Percentiles rank a stretch among this genome's conserved stretches.
Conservation (phyloP, 2,797 vertebrate genomes). For the Harpagifer antarcticus region DNA sequence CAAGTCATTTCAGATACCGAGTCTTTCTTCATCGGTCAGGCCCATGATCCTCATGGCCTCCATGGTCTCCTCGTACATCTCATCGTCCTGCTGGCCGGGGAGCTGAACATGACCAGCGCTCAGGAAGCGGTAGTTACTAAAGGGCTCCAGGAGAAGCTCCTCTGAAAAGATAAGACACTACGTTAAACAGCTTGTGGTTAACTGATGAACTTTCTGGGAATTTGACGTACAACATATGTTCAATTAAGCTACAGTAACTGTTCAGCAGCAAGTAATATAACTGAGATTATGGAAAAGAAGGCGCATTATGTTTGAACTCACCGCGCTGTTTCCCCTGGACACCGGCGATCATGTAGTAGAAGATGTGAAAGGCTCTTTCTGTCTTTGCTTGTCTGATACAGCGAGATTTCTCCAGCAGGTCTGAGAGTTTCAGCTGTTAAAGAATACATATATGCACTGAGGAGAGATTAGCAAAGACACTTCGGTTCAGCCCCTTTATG, state of each 20-base stretch:
- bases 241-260: neutral
- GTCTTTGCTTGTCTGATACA: constrained; percentile 95
- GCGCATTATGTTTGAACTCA: constrained; percentile 10
- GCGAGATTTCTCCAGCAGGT: constrained; percentile 97
- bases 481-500: neutral
- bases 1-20: constrained; percentile 71
- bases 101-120: constrained; percentile 91
- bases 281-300: neutral
- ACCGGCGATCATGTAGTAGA: constrained; percentile 96
- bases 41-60: constrained; percentile 98
- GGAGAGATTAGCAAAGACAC: neutral
- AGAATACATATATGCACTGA: constrained; percentile 36
- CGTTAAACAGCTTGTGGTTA: neutral
- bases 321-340: constrained; percentile 87
- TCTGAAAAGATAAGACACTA: constrained; percentile 78
- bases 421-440: constrained; percentile 81
- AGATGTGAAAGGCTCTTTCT: constrained; percentile 96
- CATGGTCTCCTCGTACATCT: constrained; percentile 95
- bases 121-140: constrained; percentile 93
- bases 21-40: constrained; percentile 91
- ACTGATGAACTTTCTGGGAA: neutral
- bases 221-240: neutral
- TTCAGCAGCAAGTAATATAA: neutral
- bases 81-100: constrained; percentile 91
- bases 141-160: constrained; percentile 93